Conservation (phyloP, 2,888 invertebrate species). For the Synergus itoensis region DNA sequence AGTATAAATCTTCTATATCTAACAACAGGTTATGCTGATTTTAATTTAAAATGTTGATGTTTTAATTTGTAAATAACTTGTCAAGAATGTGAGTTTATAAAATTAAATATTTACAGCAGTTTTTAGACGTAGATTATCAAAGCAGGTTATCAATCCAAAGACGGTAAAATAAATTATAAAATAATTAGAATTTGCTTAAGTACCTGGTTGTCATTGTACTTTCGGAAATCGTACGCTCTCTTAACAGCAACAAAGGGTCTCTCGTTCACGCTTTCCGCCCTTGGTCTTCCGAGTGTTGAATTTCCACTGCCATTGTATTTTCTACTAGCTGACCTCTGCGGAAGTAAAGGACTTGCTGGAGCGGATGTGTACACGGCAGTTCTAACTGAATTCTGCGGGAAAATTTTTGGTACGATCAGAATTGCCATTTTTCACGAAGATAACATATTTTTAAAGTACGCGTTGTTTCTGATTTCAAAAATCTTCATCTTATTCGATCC, state of each 20-base stretch:
- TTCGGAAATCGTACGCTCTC: constrained; percentile 79
- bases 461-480: neutral
- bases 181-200: constrained; percentile 59
- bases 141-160: constrained; percentile 1
- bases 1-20: neutral
- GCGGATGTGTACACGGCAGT: constrained; percentile 69
- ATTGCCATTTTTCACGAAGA: neutral
- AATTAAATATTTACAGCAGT: neutral
- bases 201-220: constrained; percentile 79
- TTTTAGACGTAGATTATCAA: neutral
- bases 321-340: constrained; percentile 78
- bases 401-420: neutral
- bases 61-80: neutral
- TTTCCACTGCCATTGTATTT: constrained; percentile 76
- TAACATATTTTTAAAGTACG: neutral
- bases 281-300: constrained; percentile 72
- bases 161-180: neutral
- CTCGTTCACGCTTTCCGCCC: constrained; percentile 79
- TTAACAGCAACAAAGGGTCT: constrained; percentile 83
- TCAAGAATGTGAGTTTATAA: neutral
- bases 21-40: neutral
- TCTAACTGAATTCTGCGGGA: constrained; percentile 11
- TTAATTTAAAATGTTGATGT: neutral
- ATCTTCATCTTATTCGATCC: neutral
- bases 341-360: constrained; percentile 79